These are phyloP conservation scores for Andrena chrysosceles DNA, from an alignment of 2,888 invertebrate species.

Conservation along the genomic window DNA sequence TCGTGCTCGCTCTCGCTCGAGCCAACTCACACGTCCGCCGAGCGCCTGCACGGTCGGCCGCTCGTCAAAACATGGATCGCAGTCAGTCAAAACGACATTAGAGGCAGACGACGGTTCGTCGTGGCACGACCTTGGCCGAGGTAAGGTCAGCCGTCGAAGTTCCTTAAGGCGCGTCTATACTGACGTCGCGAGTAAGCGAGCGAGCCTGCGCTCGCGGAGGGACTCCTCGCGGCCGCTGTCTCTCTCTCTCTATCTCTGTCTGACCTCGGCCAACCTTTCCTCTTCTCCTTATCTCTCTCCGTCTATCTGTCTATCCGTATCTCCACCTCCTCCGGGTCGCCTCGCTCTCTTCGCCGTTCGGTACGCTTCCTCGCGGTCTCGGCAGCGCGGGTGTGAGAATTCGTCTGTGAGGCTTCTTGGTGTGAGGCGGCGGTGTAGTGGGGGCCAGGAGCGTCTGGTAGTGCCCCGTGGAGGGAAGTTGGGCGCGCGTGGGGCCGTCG, in stretches of 20 bases:
- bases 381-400: conserved; percentile 69
- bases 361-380: conserved; percentile 35
- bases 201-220: conserved; percentile 36
- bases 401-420: conserved; percentile 64
- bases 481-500: conserved; percentile 51
- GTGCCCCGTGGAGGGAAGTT: conserved; percentile 28
- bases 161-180: conserved; percentile 67
- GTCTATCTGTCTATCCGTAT: conserved; percentile 39
- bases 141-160: conserved; percentile 67
- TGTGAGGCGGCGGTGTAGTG: conserved; percentile 39
- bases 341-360: conserved; percentile 46
- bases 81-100: conserved; percentile 74
- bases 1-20: neutral
- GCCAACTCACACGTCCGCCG: conserved; percentile 3
- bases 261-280: conserved; percentile 13
- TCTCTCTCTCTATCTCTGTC: conserved; percentile 21
- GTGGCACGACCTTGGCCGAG: conserved; percentile 77
- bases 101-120: conserved; percentile 74
- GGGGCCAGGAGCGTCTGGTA: conserved; percentile 58
- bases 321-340: conserved; percentile 53
- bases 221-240: conserved; percentile 27
- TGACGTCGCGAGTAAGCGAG: conserved; percentile 53
- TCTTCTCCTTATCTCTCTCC: conserved; percentile 32
- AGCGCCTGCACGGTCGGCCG: conserved; percentile 33
- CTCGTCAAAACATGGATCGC: conserved; percentile 72